Percentiles rank a stretch among this genome's conserved stretches.
phyloP scores from a whole-genome alignment of 2,888 invertebrate genomes.

The Eupeodes luniger region DNA sequence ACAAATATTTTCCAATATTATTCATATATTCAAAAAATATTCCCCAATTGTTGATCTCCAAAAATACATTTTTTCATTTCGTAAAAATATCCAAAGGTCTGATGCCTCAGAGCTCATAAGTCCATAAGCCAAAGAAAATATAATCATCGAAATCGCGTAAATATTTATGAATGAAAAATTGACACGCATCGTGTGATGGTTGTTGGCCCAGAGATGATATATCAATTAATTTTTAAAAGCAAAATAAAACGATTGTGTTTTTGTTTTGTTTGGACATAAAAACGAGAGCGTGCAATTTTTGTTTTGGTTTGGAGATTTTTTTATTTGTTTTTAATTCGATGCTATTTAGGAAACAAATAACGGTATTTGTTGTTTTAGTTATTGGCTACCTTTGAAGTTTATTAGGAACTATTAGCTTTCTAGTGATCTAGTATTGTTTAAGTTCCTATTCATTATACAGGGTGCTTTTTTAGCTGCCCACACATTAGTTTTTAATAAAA shows the following conservation, averaged over 20 bases:
- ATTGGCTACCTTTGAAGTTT: background rate
- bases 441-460: too few species aligned
- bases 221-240: conserved; percentile 15
- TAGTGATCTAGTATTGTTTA: too few species aligned
- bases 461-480: too few species aligned
- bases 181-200: conserved; percentile 13
- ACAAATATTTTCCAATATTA: background rate
- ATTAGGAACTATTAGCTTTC: background rate
- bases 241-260: background rate
- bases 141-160: conserved; percentile 2
- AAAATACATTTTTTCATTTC: background rate
- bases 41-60: background rate
- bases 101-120: background rate
- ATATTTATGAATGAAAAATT: conserved; percentile 27
- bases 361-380: background rate
- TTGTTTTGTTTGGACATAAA: background rate
- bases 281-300: background rate
- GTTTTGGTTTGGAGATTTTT: background rate
- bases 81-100: conserved; percentile 11
- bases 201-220: background rate
- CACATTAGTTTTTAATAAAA: too few species aligned
- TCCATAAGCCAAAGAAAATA: conserved; percentile 1
- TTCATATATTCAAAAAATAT: background rate
- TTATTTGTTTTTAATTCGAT: background rate
- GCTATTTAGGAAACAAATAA: too few species aligned